Evolutionary conservation across 2,797 vertebrate genomes (phyloP).

Genomic region (Vireo griseus): DNA sequence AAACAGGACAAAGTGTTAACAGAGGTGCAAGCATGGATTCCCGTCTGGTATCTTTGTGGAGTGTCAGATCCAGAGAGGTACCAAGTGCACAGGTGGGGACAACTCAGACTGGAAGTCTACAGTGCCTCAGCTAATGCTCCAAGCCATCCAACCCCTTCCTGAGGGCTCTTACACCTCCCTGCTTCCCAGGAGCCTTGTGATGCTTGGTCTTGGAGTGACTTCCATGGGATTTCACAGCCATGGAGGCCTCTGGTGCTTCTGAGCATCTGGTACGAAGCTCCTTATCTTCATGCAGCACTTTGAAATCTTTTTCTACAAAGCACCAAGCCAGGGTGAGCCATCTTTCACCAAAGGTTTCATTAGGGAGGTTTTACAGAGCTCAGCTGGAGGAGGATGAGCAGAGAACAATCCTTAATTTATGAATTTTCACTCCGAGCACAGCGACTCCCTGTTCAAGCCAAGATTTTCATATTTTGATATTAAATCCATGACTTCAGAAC

Average conservation of each 20-base stretch:
- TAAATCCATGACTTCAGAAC: background rate
- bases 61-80: background rate
- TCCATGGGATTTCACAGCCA: background rate
- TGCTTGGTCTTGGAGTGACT: background rate
- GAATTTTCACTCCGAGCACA: background rate
- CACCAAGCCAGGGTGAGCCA: background rate
- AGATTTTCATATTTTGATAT: background rate
- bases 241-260: background rate
- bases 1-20: background rate
- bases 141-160: background rate
- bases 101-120: fast-evolving
- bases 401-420: background rate
- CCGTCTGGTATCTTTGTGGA: background rate
- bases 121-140: fast-evolving
- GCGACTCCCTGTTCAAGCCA: background rate
- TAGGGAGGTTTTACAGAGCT: background rate
- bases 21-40: background rate
- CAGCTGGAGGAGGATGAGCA: background rate
- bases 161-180: background rate
- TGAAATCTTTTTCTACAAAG: background rate
- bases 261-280: background rate
- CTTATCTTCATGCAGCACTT: background rate
- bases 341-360: background rate
- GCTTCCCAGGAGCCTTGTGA: background rate
- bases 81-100: background rate